Conservation (phyloP, 35 echinoderm and acorn worm genomes). For the Eucidaris tribuloides region DNA sequence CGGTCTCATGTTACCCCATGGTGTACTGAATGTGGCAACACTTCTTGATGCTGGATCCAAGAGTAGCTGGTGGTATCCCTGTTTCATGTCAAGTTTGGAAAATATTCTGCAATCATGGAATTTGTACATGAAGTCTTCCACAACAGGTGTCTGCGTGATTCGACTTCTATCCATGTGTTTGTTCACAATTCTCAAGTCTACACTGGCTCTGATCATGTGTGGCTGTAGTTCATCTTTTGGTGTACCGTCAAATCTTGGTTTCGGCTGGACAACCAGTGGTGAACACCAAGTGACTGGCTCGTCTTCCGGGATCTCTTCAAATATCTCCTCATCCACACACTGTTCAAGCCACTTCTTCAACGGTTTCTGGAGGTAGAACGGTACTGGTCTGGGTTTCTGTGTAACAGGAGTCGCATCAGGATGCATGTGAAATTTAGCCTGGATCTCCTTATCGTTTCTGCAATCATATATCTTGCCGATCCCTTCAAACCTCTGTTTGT, state of each 20-base stretch:
- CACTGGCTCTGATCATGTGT: conserved; percentile 60
- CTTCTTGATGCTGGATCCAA: conserved; percentile 43
- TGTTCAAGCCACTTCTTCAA: conserved; percentile 42
- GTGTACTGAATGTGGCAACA: conserved; percentile 3
- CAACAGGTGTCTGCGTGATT: conserved; percentile 46
- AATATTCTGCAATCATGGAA: conserved; percentile 56
- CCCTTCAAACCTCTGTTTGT: neutral
- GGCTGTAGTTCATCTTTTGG: conserved; percentile 42
- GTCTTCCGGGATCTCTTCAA: conserved; percentile 44
- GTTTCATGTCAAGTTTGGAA: conserved; percentile 63
- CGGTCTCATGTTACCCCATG: conserved; percentile 14
- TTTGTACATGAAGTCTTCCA: conserved; percentile 74
- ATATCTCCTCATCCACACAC: conserved; percentile 41
- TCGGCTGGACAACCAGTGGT: conserved; percentile 54
- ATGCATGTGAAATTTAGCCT: conserved; percentile 51
- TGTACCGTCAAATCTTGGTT: conserved; percentile 37
- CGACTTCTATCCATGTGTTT: conserved; percentile 65
- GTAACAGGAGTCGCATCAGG: conserved; percentile 40
- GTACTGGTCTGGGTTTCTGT: conserved; percentile 49
- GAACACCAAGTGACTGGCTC: conserved; percentile 64
- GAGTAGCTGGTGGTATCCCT: conserved; percentile 56
- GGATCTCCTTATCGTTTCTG: conserved; percentile 20
- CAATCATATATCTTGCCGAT: neutral
- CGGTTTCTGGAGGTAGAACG: conserved; percentile 67
- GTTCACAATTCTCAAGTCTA: conserved; percentile 40